phyloP scores from a whole-genome alignment of 2,113 vertebrate species.

The Notothenia rossii region DNA sequence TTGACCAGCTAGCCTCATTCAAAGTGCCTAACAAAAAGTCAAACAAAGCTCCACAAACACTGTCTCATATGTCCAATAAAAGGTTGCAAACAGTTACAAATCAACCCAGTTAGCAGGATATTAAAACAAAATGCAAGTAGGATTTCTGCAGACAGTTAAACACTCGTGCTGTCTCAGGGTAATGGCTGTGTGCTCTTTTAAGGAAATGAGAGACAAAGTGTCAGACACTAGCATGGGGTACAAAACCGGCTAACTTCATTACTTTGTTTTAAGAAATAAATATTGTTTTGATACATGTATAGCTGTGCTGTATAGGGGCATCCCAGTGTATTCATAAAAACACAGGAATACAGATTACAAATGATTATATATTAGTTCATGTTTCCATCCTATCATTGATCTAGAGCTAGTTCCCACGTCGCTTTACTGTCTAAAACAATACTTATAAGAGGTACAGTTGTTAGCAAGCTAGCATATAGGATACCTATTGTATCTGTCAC shows the following conservation, averaged over 20 bases:
- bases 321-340: too few relatives aligned
- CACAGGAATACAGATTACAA: neutral
- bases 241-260: too few relatives aligned
- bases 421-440: neutral
- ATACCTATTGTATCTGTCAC: too few relatives aligned
- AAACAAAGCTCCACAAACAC: neutral
- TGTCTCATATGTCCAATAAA: too few relatives aligned
- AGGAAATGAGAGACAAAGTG: conserved; percentile 38
- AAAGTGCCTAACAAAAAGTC: neutral
- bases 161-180: neutral
- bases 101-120: neutral
- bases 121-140: neutral
- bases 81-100: too few relatives aligned
- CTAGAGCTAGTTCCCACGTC: conserved; percentile 13
- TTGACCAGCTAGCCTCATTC: neutral
- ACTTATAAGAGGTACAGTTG: neutral
- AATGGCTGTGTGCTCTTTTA: conserved; percentile 12
- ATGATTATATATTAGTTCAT: neutral
- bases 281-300: neutral
- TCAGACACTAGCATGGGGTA: neutral
- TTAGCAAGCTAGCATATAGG: conserved; percentile 1
- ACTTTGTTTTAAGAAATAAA: neutral
- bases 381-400: neutral
- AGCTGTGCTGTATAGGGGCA: too few relatives aligned
- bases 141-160: neutral